A percentile compares a stretch with the other conserved stretches of the same genome.
Evolutionary conservation across 2,113 vertebrate species (phyloP).

Genomic region (Python bivittatus): DNA sequence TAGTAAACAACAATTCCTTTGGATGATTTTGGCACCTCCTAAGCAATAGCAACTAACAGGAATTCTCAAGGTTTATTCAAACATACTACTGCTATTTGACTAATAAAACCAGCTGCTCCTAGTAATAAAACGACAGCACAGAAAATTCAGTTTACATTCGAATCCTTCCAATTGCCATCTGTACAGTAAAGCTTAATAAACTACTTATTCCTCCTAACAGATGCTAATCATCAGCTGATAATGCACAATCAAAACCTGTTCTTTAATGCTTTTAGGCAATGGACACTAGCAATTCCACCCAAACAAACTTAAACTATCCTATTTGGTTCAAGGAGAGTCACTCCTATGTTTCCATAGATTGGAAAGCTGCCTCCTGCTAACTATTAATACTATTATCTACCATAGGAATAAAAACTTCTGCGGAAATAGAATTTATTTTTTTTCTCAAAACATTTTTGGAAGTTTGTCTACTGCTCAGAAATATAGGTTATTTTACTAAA

Average conservation of each 20-base stretch:
- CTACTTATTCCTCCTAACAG: conserved; percentile 53
- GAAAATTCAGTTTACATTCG: conserved; percentile 66
- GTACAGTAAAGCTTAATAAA: conserved; percentile 77
- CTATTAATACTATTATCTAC: conserved; percentile 31
- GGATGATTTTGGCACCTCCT: conserved; percentile 36
- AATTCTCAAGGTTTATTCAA: conserved; percentile 17
- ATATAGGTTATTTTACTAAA: not conserved
- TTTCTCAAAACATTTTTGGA: not conserved
- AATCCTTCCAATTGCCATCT: conserved; percentile 70
- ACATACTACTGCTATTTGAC: conserved; percentile 34
- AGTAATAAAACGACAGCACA: conserved; percentile 60
- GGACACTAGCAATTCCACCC: conserved; percentile 3
- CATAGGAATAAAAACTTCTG: conserved; percentile 24
- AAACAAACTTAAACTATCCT: not conserved
- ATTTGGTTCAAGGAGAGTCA: not conserved
- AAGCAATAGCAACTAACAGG: conserved; percentile 23
- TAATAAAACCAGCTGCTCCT: conserved; percentile 62
- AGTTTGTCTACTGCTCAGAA: conserved; percentile 2
- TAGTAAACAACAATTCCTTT: not conserved
- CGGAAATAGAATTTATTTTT: not conserved
- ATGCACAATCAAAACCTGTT: conserved; percentile 50
- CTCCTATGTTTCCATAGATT: not conserved
- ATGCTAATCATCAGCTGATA: conserved; percentile 49
- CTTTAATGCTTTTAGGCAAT: conserved; percentile 47
- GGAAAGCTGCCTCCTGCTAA: not conserved